These are phyloP conservation scores for Progne subis DNA, from an alignment of 2,113 vertebrate genomes.

Conservation along the genomic window DNA sequence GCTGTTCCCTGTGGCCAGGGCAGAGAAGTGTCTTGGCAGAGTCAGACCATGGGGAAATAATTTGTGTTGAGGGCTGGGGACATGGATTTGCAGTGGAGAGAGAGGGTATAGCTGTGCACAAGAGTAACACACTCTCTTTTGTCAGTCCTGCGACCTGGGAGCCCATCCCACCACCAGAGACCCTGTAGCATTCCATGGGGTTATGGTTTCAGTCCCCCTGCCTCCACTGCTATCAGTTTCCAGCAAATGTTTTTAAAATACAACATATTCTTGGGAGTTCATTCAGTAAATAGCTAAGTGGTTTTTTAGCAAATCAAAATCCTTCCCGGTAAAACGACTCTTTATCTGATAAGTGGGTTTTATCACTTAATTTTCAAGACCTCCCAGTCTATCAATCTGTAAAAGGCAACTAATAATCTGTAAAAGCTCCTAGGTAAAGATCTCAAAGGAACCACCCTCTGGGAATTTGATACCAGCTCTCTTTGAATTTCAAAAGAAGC, in stretches of 20 bases:
- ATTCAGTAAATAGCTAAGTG: background rate
- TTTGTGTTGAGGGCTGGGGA: background rate
- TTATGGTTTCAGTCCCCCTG: background rate
- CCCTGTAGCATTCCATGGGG: background rate
- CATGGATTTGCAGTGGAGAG: background rate
- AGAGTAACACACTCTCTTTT: background rate
- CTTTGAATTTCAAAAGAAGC: constrained; percentile 55
- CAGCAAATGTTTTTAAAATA: constrained; percentile 1
- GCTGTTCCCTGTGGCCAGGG: background rate
- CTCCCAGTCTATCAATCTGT: constrained; percentile 32
- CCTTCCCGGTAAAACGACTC: background rate
- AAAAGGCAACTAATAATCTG: constrained; percentile 57
- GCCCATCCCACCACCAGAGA: background rate
- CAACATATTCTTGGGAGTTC: background rate
- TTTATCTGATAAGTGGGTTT: background rate
- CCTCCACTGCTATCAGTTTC: constrained; percentile 4
- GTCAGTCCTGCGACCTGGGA: background rate
- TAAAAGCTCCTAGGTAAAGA: constrained; percentile 43
- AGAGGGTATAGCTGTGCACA: background rate
- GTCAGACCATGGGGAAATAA: background rate
- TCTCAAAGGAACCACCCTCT: constrained; percentile 4
- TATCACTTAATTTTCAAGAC: constrained; percentile 42
- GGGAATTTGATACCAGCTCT: constrained; percentile 42
- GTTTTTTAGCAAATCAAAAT: constrained; percentile 4
- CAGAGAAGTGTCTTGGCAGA: background rate